Evolutionary conservation across 2,888 invertebrate genomes (phyloP).

Genomic region (Ornithoptera alexandrae): DNA sequence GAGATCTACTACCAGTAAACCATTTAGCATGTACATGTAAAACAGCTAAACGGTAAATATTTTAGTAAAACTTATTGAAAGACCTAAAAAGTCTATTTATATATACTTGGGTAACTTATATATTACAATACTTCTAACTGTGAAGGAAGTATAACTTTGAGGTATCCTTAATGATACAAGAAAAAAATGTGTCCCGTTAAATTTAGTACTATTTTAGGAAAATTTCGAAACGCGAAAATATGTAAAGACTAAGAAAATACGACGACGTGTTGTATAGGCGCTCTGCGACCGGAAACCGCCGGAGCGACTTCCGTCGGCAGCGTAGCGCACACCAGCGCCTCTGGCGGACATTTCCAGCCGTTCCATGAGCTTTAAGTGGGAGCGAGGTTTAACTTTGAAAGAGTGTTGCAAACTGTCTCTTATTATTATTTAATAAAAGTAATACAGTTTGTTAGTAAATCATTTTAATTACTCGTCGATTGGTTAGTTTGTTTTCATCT

Average conservation of each 20-base stretch:
- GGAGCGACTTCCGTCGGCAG: slow-evolving; percentile 72
- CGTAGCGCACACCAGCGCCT: slow-evolving; percentile 74
- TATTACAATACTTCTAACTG: too few relatives aligned
- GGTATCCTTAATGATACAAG: too few relatives aligned
- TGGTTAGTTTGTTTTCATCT: too few relatives aligned
- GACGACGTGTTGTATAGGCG: slow-evolving; percentile 51
- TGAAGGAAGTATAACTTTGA: too few relatives aligned
- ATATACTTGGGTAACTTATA: too few relatives aligned
- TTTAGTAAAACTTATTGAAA: too few relatives aligned
- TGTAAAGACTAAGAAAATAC: slow-evolving; percentile 27
- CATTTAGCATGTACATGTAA: too few relatives aligned
- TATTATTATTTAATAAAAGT: slow-evolving; percentile 3
- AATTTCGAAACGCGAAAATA: slow-evolving; percentile 12
- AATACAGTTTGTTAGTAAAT: background rate
- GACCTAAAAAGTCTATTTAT: too few relatives aligned
- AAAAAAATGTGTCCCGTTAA: too few relatives aligned
- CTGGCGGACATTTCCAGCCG: slow-evolving; percentile 62
- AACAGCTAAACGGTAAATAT: too few relatives aligned
- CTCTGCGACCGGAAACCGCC: slow-evolving; percentile 69
- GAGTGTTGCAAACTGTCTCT: slow-evolving; percentile 8
- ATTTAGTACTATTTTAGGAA: background rate
- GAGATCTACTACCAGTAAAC: too few relatives aligned
- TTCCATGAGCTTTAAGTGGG: slow-evolving; percentile 39
- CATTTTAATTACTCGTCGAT: too few relatives aligned
- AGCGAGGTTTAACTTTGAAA: slow-evolving; percentile 21